Evolutionary conservation across 2,888 invertebrate genomes (phyloP).

Genomic region (Temnothorax unifasciatus): DNA sequence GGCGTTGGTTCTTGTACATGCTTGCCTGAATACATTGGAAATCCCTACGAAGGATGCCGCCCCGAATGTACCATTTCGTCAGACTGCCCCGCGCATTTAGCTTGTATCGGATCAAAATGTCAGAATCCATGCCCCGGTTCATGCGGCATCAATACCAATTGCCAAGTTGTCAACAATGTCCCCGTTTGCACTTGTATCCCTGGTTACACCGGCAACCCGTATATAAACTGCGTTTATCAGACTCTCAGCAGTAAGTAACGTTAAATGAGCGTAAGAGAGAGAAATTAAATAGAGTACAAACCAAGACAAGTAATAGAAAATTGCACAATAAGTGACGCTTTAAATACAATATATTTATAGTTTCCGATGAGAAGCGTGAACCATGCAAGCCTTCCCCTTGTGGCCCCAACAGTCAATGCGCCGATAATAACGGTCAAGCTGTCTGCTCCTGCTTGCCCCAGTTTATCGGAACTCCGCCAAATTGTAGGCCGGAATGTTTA

Average conservation of each 20-base stretch:
- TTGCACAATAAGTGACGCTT: neutral
- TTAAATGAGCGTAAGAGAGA: slow-evolving; percentile 8
- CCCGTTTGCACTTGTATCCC: slow-evolving; percentile 92
- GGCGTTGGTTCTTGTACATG: slow-evolving; percentile 93
- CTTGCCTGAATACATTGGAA: slow-evolving; percentile 90
- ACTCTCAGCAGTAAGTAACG: slow-evolving; percentile 59
- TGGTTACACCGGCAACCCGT: slow-evolving; percentile 90
- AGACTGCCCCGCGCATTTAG: slow-evolving; percentile 86
- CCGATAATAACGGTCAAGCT: slow-evolving; percentile 85
- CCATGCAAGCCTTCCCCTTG: slow-evolving; percentile 87
- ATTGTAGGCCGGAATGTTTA: slow-evolving; percentile 86
- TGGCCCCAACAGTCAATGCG: slow-evolving; percentile 87
- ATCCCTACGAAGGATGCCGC: slow-evolving; percentile 88
- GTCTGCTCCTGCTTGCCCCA: slow-evolving; percentile 86
- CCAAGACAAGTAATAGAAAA: neutral
- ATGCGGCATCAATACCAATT: slow-evolving; percentile 88
- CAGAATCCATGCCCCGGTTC: slow-evolving; percentile 87
- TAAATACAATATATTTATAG: slow-evolving; percentile 55
- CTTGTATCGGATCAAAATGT: slow-evolving; percentile 87
- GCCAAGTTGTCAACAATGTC: slow-evolving; percentile 92
- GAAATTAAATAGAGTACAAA: neutral
- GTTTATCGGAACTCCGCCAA: slow-evolving; percentile 86
- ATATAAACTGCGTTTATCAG: slow-evolving; percentile 87
- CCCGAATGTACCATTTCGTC: slow-evolving; percentile 86
- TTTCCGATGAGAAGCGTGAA: slow-evolving; percentile 67